Base-by-base conservation (phyloP, 2,888 invertebrate genomes). In the Callosobruchus maculatus region DNA sequence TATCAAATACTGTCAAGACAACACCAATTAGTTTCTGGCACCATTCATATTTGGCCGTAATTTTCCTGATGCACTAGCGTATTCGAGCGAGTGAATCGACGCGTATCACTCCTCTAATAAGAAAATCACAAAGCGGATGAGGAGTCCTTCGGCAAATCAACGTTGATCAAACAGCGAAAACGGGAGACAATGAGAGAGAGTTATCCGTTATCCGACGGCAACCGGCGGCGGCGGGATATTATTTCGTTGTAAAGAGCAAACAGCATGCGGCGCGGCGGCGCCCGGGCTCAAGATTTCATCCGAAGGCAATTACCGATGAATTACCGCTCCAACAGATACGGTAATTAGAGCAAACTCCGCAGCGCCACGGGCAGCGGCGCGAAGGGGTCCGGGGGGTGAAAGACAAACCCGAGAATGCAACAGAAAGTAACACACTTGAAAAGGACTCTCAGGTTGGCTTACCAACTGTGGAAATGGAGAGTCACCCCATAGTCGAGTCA, bases 311-410 rank as follows among this genome's bases (percentile, higher is more conserved):
- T 85, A 84, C 82, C 81, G 82, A 85, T 85, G 82, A 85, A 85
- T 85, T 85, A 85, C 85, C 84, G 86, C 85, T 85, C 81, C 82
- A 85, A 81, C 85, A 84, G 84, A 84, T 84, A 83, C 81, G 79
- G 80, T 85, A 85, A 85, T 85, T 84, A 82, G 21, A 49, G 49
- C 49, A 49, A 49, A 49, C 49, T 49, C 49, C 18, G 49, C 13
- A 1, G 18, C 9, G 18, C 49, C 4, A 18, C 13, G 18, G 49
- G 18, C 49, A 49, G 49, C 13, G 49, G 49, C 49, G 49, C 18
- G 49, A 18, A 49, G 1, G 13, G 21, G 22, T 68, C 68, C 68
- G 22, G n/a, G n/a, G n/a, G n/a, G n/a, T n/a, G n/a, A n/a, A n/a
- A n/a, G n/a, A n/a, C n/a, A n/a, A n/a, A n/a, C n/a, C n/a, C n/a